Evolutionary conservation across 2,797 vertebrate genomes (phyloP).

Genomic region (Halcyon smyrnensis): DNA sequence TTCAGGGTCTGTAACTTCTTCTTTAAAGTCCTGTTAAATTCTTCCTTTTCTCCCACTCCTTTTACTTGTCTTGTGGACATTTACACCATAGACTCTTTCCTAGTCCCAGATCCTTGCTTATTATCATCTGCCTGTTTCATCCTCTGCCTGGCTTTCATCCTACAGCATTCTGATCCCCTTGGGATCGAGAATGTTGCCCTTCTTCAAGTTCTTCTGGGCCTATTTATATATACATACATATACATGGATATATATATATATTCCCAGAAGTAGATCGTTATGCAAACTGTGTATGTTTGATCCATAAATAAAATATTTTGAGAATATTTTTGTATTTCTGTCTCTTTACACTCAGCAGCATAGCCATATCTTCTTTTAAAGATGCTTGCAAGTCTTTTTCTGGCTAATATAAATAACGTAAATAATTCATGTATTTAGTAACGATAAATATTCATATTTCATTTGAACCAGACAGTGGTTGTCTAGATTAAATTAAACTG

Average conservation of each 20-base stretch:
- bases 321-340: not conserved
- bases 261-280: not conserved
- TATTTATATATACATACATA: not conserved
- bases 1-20: not conserved
- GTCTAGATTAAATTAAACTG: constrained; percentile 59
- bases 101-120: not conserved
- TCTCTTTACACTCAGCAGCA: not conserved
- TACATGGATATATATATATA: not conserved
- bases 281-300: not conserved
- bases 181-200: not conserved
- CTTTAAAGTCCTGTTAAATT: not conserved
- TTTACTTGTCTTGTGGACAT: not conserved
- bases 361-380: constrained; percentile 32
- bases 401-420: constrained; percentile 56
- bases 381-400: constrained; percentile 44
- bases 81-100: not conserved
- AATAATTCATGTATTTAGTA: constrained; percentile 69
- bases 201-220: not conserved
- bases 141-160: not conserved
- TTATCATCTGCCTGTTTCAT: not conserved
- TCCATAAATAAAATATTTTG: constrained; percentile 1
- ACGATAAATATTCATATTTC: constrained; percentile 70
- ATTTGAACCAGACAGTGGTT: constrained; percentile 59
- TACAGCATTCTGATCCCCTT: not conserved
- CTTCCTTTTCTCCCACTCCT: not conserved